A percentile compares a stretch with the other conserved stretches of the same genome.
Evolutionary conservation across 2,888 invertebrate species (phyloP).

Genomic region (Protodeltote pygarga): DNA sequence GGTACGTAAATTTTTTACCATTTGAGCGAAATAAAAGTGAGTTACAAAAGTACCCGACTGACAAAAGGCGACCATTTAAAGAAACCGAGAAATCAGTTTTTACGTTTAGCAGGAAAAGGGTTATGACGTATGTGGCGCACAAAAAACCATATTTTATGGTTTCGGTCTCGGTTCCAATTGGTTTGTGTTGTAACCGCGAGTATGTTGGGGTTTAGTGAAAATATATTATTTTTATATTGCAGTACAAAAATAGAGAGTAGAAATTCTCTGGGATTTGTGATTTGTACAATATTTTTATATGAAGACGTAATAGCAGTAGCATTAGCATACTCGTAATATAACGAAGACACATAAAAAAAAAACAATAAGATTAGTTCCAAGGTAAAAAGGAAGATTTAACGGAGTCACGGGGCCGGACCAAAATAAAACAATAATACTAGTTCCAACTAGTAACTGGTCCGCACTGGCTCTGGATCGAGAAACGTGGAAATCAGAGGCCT

Average conservation of each 20-base stretch:
- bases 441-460: no score
- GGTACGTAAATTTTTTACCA: no score
- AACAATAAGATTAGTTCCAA: no score
- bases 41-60: constrained; percentile 22
- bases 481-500: no score
- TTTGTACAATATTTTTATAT: no score
- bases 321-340: no score
- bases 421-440: constrained; percentile 5
- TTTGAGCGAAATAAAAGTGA: constrained; percentile 1
- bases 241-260: constrained; percentile 6
- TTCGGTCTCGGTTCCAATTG: constrained; percentile 28
- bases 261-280: neutral
- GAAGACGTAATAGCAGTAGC: no score
- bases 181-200: constrained; percentile 21
- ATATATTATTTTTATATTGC: constrained; percentile 24
- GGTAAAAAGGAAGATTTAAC: no score
- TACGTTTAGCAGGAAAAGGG: constrained; percentile 57
- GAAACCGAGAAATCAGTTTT: constrained; percentile 63
- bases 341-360: no score
- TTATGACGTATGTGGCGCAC: constrained; percentile 48
- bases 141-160: constrained; percentile 43
- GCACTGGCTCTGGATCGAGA: no score
- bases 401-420: no score
- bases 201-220: constrained; percentile 22
- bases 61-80: constrained; percentile 62